phyloP scores from a whole-genome alignment of 2,113 vertebrate species.

The Scolopax mira region DNA sequence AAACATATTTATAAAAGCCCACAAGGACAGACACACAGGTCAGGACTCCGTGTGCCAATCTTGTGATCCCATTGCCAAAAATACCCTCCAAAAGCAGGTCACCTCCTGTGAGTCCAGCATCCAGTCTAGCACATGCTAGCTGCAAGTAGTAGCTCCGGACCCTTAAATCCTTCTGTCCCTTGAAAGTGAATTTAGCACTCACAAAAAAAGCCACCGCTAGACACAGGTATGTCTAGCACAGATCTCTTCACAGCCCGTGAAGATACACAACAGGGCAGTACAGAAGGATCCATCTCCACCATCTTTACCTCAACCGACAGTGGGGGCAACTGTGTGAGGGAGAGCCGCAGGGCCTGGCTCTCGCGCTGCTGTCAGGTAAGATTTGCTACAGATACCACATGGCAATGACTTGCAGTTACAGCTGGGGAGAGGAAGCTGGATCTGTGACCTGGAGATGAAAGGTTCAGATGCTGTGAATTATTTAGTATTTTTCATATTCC shows the following conservation, averaged over 20 bases:
- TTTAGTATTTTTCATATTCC: constrained; percentile 30
- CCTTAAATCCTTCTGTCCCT: background rate
- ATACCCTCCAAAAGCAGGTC: background rate
- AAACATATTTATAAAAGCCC: background rate
- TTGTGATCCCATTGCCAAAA: background rate
- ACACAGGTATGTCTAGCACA: background rate
- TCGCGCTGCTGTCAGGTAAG: background rate
- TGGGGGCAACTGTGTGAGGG: background rate
- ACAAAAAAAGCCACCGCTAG: background rate
- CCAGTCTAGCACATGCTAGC: background rate
- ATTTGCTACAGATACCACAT: fast-evolving
- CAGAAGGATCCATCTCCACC: background rate
- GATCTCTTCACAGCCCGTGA: too few species aligned
- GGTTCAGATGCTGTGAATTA: constrained; percentile 40
- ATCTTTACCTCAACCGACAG: fast-evolving
- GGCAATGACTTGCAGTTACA: background rate
- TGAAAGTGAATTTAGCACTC: background rate
- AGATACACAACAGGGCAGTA: background rate
- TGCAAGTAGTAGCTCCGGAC: background rate
- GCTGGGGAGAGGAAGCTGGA: background rate
- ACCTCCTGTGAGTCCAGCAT: background rate
- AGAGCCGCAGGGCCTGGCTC: background rate
- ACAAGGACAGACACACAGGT: background rate
- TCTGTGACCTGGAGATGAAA: constrained; percentile 33
- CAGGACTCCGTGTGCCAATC: background rate